Conservation (phyloP, 2,797 vertebrate genomes). For the Pteronotus mesoamericanus region DNA sequence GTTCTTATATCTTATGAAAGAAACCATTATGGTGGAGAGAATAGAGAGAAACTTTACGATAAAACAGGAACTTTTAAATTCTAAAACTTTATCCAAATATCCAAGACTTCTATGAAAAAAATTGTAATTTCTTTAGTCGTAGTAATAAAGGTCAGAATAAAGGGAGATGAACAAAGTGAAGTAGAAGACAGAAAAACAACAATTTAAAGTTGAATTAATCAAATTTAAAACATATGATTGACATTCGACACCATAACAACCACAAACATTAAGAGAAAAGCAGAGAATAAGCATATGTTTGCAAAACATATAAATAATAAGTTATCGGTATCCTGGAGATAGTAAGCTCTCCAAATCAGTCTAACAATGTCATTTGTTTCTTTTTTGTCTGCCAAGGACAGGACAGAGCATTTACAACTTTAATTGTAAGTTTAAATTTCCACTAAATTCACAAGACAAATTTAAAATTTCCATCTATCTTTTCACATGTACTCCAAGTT, state of each 20-base stretch:
- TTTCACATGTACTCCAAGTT: neutral
- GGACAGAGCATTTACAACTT: neutral
- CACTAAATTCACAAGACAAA: neutral
- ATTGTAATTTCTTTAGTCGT: neutral
- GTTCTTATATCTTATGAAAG: neutral
- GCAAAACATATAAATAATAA: neutral
- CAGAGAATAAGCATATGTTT: neutral
- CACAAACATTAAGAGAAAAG: neutral
- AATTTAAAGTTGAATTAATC: neutral
- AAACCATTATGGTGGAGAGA: neutral
- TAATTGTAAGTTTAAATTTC: neutral
- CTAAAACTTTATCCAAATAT: neutral
- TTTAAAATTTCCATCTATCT: neutral
- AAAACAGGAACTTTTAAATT: neutral
- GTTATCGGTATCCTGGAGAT: neutral
- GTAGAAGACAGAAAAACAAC: neutral
- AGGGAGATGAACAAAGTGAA: neutral
- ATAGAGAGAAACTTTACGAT: neutral
- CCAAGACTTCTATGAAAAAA: neutral
- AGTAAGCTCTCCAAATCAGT: neutral
- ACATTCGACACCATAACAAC: neutral
- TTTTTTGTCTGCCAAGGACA: neutral
- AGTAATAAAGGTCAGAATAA: neutral
- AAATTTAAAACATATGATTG: neutral
- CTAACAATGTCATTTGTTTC: neutral